Base-by-base conservation (phyloP, 2,797 vertebrate species). In the Scleropages formosus region DNA sequence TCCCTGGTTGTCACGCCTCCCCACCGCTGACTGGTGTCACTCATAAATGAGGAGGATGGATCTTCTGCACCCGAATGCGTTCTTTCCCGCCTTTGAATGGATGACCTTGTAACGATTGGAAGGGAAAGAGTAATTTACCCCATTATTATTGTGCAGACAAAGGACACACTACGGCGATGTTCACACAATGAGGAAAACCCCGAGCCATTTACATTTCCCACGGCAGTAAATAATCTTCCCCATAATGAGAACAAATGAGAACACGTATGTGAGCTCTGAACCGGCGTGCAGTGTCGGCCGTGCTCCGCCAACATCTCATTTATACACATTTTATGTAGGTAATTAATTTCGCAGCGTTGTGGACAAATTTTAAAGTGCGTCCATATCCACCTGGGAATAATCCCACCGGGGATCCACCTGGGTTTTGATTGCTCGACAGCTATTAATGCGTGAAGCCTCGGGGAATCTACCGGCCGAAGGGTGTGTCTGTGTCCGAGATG, bases 31-130 rank as follows among this genome's bases (percentile, higher is more conserved):
- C 39, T 39, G 31, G 2, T 31, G 6, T 6, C 31, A 6, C 6
- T 39, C 31, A 6, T 39, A 39, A 39, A 39, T 6, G 31, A 31
- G 6, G 31, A 2, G 39, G 31, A 39, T 39, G 39, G 31, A 31
- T 39, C 39, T 39, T 31, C 31, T 39, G 31, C 31, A 39, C 31
- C 31, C n/a, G n/a, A n/a, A n/a, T n/a, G n/a, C n/a, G n/a, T n/a
- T n/a, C n/a, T n/a, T n/a, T n/a, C n/a, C n/a, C n/a, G n/a, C 39
- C 31, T 39, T 39, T 31, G 31, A 73, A 74, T 61, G 60, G 44
- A 63, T 62, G 46, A 76, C 72, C 60, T 74, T 74, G 59, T 0
- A 11, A n/a, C 24, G 22, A 12, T 27, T 68, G 18, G 12, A 39
- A 22, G 3, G 67, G 4, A 58, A 16, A 46, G 18, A 11, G 26